Evolutionary conservation across 2,113 vertebrate species (phyloP).

Genomic region (Brachionichthys hirsutus): DNA sequence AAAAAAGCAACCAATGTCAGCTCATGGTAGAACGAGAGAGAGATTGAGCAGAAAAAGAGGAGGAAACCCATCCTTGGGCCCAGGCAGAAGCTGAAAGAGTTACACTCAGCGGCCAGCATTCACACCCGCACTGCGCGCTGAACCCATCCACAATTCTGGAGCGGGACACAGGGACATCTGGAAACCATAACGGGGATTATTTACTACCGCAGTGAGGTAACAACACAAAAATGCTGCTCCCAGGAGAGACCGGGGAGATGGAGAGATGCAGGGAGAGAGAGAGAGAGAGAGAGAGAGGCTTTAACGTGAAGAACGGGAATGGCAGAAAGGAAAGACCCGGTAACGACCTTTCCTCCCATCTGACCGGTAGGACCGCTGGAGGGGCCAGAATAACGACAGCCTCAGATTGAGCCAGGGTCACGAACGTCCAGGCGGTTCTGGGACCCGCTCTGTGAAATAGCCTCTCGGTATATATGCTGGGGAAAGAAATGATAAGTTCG

Average conservation of each 20-base stretch:
- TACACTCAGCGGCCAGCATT: slow-evolving; percentile 61
- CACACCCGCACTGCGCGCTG: slow-evolving; percentile 40
- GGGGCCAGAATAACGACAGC: slow-evolving; percentile 10
- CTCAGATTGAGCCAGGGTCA: not conserved
- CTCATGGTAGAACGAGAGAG: slow-evolving; percentile 11
- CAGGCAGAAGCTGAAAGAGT: slow-evolving; percentile 42
- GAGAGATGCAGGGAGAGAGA: slow-evolving; percentile 15
- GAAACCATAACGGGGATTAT: slow-evolving; percentile 78
- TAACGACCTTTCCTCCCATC: slow-evolving; percentile 42
- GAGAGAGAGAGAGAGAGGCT: slow-evolving; percentile 20
- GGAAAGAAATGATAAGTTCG: not conserved
- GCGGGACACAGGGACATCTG: slow-evolving; percentile 75
- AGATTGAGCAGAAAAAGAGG: slow-evolving; percentile 1
- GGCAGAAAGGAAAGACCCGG: slow-evolving; percentile 17
- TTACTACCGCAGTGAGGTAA: slow-evolving; percentile 78
- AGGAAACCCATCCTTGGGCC: slow-evolving; percentile 18
- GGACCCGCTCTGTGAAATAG: not conserved
- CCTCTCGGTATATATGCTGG: not conserved
- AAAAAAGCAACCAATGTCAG: slow-evolving; percentile 11
- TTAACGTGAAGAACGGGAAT: slow-evolving; percentile 25
- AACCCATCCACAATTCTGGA: slow-evolving; percentile 43
- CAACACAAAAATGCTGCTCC: slow-evolving; percentile 75
- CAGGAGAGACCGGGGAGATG: slow-evolving; percentile 48
- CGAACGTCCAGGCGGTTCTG: slow-evolving; percentile 7
- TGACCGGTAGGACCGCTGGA: not conserved